These are phyloP conservation scores for Neocloeon triangulifer DNA, from an alignment of 1,140 invertebrate genomes.

Conservation along the genomic window DNA sequence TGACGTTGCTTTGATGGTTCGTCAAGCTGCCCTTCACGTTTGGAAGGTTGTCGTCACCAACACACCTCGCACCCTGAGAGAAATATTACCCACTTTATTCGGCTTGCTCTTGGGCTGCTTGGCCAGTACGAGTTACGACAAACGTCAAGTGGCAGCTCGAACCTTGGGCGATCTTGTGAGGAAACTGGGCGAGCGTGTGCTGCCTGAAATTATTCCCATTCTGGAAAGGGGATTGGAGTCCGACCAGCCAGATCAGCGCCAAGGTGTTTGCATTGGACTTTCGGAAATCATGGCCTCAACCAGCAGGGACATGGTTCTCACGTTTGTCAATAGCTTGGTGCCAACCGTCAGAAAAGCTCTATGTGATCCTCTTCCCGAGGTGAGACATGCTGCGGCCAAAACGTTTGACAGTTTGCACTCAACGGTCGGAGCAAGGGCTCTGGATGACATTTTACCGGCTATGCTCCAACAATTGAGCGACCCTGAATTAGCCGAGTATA, in stretches of 20 bases:
- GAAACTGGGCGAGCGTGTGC: slow-evolving; percentile 90
- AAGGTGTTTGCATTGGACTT: slow-evolving; percentile 94
- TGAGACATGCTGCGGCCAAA: slow-evolving; percentile 80
- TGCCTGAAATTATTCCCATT: slow-evolving; percentile 96
- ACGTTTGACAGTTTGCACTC: slow-evolving; percentile 91
- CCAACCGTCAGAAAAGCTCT: slow-evolving; percentile 87
- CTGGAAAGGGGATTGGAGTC: slow-evolving; percentile 82
- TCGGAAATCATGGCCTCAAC: slow-evolving; percentile 97
- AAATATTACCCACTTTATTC: slow-evolving; percentile 91
- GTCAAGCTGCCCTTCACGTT: slow-evolving; percentile 90
- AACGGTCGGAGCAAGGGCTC: slow-evolving; percentile 76
- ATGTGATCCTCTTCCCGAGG: slow-evolving; percentile 79
- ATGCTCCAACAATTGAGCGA: slow-evolving; percentile 67
- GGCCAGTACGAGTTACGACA: slow-evolving; percentile 87
- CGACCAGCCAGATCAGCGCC: slow-evolving; percentile 73
- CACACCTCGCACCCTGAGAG: slow-evolving; percentile 84
- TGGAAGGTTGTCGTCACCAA: slow-evolving; percentile 96
- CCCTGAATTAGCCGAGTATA: slow-evolving; percentile 49
- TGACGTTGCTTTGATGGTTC: slow-evolving; percentile 88
- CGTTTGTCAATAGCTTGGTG: slow-evolving; percentile 87
- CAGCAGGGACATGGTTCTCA: slow-evolving; percentile 80
- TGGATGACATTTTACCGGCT: slow-evolving; percentile 91
- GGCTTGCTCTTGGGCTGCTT: slow-evolving; percentile 75
- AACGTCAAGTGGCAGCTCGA: slow-evolving; percentile 81
- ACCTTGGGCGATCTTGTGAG: slow-evolving; percentile 92